Base-by-base conservation (phyloP, 2,113 vertebrate genomes). In the Todiramphus saurophagus region DNA sequence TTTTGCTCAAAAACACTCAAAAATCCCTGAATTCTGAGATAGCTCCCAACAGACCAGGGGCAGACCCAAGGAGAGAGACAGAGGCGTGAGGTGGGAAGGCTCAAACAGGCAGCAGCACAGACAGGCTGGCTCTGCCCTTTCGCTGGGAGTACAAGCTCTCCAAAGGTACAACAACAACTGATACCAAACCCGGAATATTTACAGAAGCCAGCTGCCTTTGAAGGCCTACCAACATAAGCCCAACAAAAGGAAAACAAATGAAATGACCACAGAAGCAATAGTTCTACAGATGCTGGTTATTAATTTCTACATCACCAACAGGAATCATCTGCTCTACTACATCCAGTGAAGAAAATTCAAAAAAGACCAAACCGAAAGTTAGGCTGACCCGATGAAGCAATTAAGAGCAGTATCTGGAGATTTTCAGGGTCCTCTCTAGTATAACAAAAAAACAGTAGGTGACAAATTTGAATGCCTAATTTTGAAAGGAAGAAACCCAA, bases 91-190 rank as follows among this genome's bases (percentile, higher is more conserved):
- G 28, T 37, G 43, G 69, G 35, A n/a, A 58, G 48, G 48, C 62
- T 79, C 1, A 1, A 69, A 73, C 55, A 41, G 58, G n/a, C 2
- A 4, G 70, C 44, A n/a, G 33, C 6, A 5, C 18, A 33, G 58
- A 67, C 27, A 76, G 87, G 58, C 62, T 23, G 67, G 33, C 48
- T 79, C 51, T 93, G 79, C 24, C 53, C 2, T 1, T 72, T 51
- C 4, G 2, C 53, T 0, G 0, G 8, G 13, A 27, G 69, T 31
- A n/a, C 11, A 9, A 44, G 51, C 24, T 70, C 53, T 67, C 41
- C 51, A 0, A 0, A 67, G n/a, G n/a, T n/a, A 92, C 69, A 89
- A 60, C 58, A 86, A 51, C 31, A 78, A 89, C 58, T 28, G 58
- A 89, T 50, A 93, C 3, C 48, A 46, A 83, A 80, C 9, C 28